Conservation (phyloP, 1,140 invertebrate genomes). For the Papilio polyxenes region DNA sequence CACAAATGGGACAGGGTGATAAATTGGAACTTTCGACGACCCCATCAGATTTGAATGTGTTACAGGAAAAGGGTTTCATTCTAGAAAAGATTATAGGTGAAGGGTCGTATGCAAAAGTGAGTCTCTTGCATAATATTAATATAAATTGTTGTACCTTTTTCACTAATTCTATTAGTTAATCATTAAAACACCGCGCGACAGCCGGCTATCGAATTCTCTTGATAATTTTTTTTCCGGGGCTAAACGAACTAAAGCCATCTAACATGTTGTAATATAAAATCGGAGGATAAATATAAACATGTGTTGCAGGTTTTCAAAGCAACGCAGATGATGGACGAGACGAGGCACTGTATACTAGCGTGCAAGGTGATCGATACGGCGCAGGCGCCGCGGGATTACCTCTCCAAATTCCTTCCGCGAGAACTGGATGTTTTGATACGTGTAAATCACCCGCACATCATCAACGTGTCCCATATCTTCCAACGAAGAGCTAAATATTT, state of each 20-base stretch:
- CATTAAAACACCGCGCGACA: no score
- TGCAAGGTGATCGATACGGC: conserved; percentile 89
- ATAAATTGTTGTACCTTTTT: neutral
- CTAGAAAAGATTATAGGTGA: conserved; percentile 71
- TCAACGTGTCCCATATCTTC: conserved; percentile 86
- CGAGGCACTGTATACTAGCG: conserved; percentile 78
- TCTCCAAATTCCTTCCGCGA: conserved; percentile 87
- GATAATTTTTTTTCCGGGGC: no score
- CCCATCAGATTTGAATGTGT: conserved; percentile 64
- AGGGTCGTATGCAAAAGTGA: conserved; percentile 76
- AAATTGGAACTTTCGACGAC: conserved; percentile 65
- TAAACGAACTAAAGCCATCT: no score
- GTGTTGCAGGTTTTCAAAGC: conserved; percentile 82
- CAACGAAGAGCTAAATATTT: conserved; percentile 84
- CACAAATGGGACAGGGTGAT: conserved; percentile 64
- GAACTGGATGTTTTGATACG: conserved; percentile 86
- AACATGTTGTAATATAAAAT: neutral
- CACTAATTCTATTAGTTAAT: neutral
- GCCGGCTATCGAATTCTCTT: no score
- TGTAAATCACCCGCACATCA: conserved; percentile 87
- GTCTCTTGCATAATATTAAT: neutral
- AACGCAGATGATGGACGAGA: conserved; percentile 79
- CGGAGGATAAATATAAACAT: neutral
- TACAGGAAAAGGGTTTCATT: conserved; percentile 72
- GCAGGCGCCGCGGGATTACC: conserved; percentile 86